Base-by-base conservation (phyloP, 64 coral and sea anemone genomes). In the Porites australiensis region DNA sequence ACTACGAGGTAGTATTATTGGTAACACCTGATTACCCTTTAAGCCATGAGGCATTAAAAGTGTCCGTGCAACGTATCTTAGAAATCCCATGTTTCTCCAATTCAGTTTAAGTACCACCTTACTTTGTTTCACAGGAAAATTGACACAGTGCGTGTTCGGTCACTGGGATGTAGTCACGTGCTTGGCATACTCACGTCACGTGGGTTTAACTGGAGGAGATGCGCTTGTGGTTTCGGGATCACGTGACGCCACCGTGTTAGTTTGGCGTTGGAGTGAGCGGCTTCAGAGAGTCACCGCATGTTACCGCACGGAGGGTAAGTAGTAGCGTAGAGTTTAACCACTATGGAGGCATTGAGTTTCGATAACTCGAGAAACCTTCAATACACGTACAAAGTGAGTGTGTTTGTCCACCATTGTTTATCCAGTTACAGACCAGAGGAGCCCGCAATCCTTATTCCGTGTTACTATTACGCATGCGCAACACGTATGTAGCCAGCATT, bases 151-250 rank as follows among this genome's bases (percentile, higher is more conserved):
- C 23, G 98, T 99, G 5, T 99, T 99, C 44, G 98, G 98, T 44
- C 98, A 99, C 37, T 92, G 92, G 91, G 98, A 99, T 74, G 94
- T 99, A 22, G 91, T 99, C 69, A 99, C 91, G 58, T 96, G 98
- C 77, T 88, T 99, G 64, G 94, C 94, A 2, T 99, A 99, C 78
- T 92, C 94, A 19, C 79, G 87, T 27, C 94, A 99, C 79, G 91
- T 57, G 43, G 94, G 94, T 45, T 58, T 96, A 8, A 84, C 82
- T 2, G 94, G 94, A 49, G 86, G 88, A 54, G 90, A 93, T 47
- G 98, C 84, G 58, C 84, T 96, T 11, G 91, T 99, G 15, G 94
- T 96, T 27, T 99, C 98, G 13, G 96, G 96, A 23, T 98, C 96
- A 93, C 96, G 96, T 88, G 96, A 98, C 61, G 96, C 96, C 3